Evolutionary conservation across 2,888 invertebrate genomes (phyloP).

Genomic region (Nemoura dubitans): DNA sequence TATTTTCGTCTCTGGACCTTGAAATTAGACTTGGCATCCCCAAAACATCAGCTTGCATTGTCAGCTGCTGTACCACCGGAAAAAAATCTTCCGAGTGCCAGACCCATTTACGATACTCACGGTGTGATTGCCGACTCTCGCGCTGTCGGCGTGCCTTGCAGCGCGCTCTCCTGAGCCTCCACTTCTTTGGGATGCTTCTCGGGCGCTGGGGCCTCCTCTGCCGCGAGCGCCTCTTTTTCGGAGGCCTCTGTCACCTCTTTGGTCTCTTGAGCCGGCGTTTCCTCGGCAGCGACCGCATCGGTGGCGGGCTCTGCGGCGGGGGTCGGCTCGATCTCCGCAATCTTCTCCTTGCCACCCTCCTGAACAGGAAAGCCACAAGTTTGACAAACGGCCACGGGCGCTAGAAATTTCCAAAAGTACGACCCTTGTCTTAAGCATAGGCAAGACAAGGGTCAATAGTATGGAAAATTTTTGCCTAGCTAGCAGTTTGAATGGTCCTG

Average conservation of each 20-base stretch:
- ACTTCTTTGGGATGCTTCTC: slow-evolving; percentile 56
- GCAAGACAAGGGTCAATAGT: too few species aligned
- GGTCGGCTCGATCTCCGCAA: slow-evolving; percentile 47
- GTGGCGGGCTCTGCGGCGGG: neutral
- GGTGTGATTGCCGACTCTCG: slow-evolving; percentile 19
- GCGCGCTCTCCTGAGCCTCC: slow-evolving; percentile 57
- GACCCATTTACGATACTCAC: too few species aligned
- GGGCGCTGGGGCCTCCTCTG: slow-evolving; percentile 57
- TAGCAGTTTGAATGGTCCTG: too few species aligned
- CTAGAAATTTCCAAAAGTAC: too few species aligned
- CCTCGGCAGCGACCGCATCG: neutral
- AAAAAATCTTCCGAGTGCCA: too few species aligned
- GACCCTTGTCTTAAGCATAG: too few species aligned
- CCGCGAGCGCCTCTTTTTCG: slow-evolving; percentile 59
- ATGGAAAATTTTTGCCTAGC: too few species aligned
- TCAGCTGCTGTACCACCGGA: too few species aligned
- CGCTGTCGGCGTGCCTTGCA: neutral
- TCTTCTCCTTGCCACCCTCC: slow-evolving; percentile 53
- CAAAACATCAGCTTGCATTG: too few species aligned
- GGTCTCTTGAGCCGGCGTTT: slow-evolving; percentile 52
- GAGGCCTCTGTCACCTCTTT: slow-evolving; percentile 59
- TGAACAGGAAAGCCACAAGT: neutral
- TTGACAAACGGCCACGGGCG: too few species aligned
- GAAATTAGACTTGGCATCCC: too few species aligned
- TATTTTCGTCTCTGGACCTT: too few species aligned